phyloP scores from a whole-genome alignment of 2,888 invertebrate species.

The Apodemia zela region DNA sequence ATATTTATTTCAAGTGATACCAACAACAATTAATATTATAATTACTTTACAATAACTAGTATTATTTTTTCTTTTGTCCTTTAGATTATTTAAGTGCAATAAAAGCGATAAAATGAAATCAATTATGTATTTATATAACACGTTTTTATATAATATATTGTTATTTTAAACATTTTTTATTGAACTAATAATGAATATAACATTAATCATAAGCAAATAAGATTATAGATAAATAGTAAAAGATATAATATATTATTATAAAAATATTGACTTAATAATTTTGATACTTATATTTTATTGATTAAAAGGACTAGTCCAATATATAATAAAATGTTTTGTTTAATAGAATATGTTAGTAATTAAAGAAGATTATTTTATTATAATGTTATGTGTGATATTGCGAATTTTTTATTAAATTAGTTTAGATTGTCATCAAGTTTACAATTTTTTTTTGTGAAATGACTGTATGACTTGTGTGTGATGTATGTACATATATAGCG shows the following conservation, averaged over 20 bases:
- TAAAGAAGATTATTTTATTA: conserved; percentile 7
- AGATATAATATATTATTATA: conserved; percentile 6
- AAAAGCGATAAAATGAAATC: too few relatives aligned
- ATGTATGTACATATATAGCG: conserved; percentile 17
- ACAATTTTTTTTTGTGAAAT: neutral
- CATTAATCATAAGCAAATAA: conserved; percentile 6
- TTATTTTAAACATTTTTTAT: neutral
- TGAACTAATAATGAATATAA: neutral
- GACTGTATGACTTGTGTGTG: conserved; percentile 12
- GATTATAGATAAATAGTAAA: neutral
- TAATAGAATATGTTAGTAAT: conserved; percentile 9
- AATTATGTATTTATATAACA: too few relatives aligned
- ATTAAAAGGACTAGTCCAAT: conserved; percentile 4
- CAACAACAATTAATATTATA: too few relatives aligned
- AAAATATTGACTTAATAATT: conserved; percentile 6
- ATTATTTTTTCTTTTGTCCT: too few relatives aligned
- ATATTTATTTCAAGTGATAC: too few relatives aligned
- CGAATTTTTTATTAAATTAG: neutral
- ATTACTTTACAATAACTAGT: too few relatives aligned
- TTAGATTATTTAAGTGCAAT: too few relatives aligned
- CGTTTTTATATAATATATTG: neutral
- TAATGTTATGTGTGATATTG: neutral
- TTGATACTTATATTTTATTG: conserved; percentile 16
- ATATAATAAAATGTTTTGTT: conserved; percentile 9
- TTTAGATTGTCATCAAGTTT: neutral